Base-by-base conservation (phyloP, 2,113 vertebrate genomes). In the Thamnophis sirtalis region DNA sequence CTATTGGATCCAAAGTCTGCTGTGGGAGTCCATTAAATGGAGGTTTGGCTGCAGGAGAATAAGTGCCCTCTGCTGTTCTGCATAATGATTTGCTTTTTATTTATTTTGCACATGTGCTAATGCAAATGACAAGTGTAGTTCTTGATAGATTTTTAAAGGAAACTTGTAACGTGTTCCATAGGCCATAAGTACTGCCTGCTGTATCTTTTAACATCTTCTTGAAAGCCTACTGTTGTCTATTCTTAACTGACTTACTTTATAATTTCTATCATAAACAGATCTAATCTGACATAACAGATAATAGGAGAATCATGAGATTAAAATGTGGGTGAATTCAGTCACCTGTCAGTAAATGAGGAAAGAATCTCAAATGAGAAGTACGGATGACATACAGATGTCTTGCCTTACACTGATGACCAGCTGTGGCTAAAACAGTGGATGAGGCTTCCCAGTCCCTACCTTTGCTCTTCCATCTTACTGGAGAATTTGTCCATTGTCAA, bases 381-480 rank as follows among this genome's bases (percentile, higher is more conserved):
- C 2, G 15, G 26, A 15, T 43, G 60, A 43, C 19, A 43, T 21
- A n/a, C 1, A 43, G 22, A 26, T 2, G 4, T 33, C 38, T 13
- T 9, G 13, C 55, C 17, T n/a, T 33, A n/a, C 13, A 4, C 54
- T 4, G 28, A n/a, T 19, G 58, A 38, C 24, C 19, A 10, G 86
- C 21, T 56, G 28, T 88, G 21, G 4, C 63, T 87, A 33, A 84
- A 43, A 19, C 43, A 15, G 2, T 60, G 11, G 50, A 51, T 80
- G 80, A 13, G 33, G 26, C 19, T 38, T 87, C 13, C 50, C 84
- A 4, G 2, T 2, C 53, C 6, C 0, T 0, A 54, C 56, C 26
- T 13, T 21, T 3, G 17, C 1, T 7, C 17, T 0, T 80, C 90
- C 33, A 53, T 73, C 0, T 0, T 87, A 21, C 13, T 54, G n/a